These are phyloP conservation scores for Drosophila atripex DNA, from an alignment of 2,888 invertebrate species.

Conservation along the genomic window DNA sequence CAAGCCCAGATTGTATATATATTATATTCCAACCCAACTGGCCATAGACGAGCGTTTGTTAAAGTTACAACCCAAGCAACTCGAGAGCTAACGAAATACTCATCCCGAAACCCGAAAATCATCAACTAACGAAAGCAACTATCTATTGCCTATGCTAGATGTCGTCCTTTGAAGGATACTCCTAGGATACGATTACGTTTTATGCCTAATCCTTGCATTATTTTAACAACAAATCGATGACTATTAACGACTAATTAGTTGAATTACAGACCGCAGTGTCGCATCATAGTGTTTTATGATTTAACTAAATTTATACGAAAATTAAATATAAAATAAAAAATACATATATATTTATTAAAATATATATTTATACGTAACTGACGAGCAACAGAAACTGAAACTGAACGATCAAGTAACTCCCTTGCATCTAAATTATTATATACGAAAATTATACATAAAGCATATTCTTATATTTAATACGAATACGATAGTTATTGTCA, in stretches of 20 bases:
- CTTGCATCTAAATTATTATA: constrained; percentile 39
- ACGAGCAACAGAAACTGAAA: constrained; percentile 59
- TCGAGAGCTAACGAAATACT: constrained; percentile 15
- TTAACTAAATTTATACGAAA: constrained; percentile 44
- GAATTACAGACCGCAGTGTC: constrained; percentile 30
- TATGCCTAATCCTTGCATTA: constrained; percentile 14
- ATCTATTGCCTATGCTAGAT: constrained; percentile 76
- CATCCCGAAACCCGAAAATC: constrained; percentile 22
- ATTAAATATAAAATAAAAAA: constrained; percentile 33
- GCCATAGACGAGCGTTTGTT: constrained; percentile 57
- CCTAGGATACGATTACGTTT: constrained; percentile 32
- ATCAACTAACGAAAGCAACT: constrained; percentile 73
- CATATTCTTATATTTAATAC: constrained; percentile 43
- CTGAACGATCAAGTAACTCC: constrained; percentile 57
- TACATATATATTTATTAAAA: constrained; percentile 21
- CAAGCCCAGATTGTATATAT: constrained; percentile 55
- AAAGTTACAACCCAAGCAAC: constrained; percentile 38
- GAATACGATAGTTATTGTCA: constrained; percentile 45
- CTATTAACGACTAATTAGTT: constrained; percentile 43
- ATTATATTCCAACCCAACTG: constrained; percentile 37
- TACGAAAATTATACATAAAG: constrained; percentile 33
- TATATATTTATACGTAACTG: constrained; percentile 37
- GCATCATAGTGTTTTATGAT: constrained; percentile 55
- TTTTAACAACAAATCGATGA: constrained; percentile 21
- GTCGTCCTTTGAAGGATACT: constrained; percentile 53